A percentile compares a stretch with the other conserved stretches of the same genome.
Conservation (phyloP, 2,888 invertebrate species). For the Clanis bilineata region DNA sequence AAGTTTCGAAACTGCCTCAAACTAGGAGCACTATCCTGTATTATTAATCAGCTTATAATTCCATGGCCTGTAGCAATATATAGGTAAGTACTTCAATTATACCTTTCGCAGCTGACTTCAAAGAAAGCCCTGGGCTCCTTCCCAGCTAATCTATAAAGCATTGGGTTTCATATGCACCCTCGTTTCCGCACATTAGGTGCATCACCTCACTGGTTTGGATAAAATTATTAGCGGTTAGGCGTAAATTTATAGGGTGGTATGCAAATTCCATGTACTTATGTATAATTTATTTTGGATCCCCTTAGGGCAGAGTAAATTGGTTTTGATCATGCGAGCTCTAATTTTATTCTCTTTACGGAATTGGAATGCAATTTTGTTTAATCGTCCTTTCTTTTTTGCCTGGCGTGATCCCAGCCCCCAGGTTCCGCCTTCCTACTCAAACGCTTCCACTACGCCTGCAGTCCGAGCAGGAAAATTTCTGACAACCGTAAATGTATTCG, state of each 20-base stretch:
- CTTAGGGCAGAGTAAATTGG: conserved; percentile 8
- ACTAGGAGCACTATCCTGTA: no score
- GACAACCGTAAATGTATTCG: no score
- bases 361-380: not conserved
- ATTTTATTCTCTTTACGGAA: not conserved
- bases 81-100: not conserved
- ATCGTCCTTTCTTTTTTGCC: no score
- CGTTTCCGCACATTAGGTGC: conserved; percentile 28
- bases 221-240: conserved; percentile 32
- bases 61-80: no score
- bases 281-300: conserved; percentile 19
- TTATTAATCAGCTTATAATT: no score
- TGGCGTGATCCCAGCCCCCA: no score
- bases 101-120: not conserved
- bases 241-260: conserved; percentile 27
- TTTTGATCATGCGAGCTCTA: not conserved
- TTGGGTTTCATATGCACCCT: conserved; percentile 30
- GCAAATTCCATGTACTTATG: conserved; percentile 19
- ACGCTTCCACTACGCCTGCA: no score
- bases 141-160: conserved; percentile 3
- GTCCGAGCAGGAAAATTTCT: no score
- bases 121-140: not conserved
- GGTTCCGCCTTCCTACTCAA: no score
- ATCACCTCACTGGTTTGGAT: conserved; percentile 29
- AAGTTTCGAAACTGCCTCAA: no score